phyloP scores from a whole-genome alignment of 2,797 vertebrate species.

The Astyanax mexicanus region DNA sequence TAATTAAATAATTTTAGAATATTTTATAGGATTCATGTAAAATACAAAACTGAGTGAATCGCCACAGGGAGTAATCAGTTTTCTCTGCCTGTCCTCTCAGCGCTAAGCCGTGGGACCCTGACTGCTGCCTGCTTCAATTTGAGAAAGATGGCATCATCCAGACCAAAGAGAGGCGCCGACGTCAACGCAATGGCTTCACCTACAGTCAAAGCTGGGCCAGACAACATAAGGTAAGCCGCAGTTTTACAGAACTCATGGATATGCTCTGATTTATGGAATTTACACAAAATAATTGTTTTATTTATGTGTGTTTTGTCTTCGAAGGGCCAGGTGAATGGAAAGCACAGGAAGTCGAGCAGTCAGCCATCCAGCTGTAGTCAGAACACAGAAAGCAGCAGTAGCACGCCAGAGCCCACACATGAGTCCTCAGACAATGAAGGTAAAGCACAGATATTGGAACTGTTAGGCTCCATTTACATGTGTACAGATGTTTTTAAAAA shows the following conservation, averaged over 20 bases:
- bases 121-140: constrained; percentile 86
- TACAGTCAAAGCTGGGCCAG: constrained; percentile 81
- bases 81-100: constrained; percentile 66
- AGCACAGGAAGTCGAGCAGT: constrained; percentile 90
- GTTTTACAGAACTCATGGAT: neutral
- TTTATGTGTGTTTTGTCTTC: constrained; percentile 29
- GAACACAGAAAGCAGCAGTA: constrained; percentile 94
- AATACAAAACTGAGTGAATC: neutral
- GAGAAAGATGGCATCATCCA: constrained; percentile 92
- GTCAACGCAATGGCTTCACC: constrained; percentile 73
- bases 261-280: too few relatives aligned
- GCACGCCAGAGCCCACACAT: constrained; percentile 90
- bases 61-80: neutral
- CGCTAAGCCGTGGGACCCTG: constrained; percentile 87
- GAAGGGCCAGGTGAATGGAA: constrained; percentile 74
- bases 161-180: constrained; percentile 80
- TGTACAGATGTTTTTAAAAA: too few relatives aligned
- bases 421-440: constrained; percentile 94
- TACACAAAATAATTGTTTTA: neutral
- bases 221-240: constrained; percentile 80
- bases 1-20: neutral
- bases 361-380: constrained; percentile 95
- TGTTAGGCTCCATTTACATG: too few relatives aligned
- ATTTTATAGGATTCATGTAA: too few relatives aligned
- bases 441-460: constrained; percentile 42